Percentiles rank a stretch among this genome's conserved stretches.
Conservation (phyloP, 2,797 vertebrate species). For the Remorina albescens region DNA sequence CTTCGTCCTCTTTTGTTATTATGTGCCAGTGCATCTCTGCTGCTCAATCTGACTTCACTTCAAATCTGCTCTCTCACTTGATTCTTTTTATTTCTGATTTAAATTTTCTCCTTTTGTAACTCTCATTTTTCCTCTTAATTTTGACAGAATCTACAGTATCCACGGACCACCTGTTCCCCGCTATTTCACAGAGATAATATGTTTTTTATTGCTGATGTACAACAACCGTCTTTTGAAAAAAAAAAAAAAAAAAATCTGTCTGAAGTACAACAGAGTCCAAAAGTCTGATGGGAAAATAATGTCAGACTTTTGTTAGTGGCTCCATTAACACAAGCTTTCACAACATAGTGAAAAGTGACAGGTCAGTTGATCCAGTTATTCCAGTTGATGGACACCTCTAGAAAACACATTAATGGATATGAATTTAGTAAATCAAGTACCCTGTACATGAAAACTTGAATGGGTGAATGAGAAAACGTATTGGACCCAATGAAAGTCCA, state of each 20-base stretch:
- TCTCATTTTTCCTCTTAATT: constrained; percentile 42
- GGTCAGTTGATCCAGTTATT: not conserved
- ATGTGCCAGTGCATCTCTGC: constrained; percentile 16
- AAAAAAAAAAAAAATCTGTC: not conserved
- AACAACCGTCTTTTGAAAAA: not conserved
- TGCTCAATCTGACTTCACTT: constrained; percentile 36
- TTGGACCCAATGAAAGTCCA: not conserved
- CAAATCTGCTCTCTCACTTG: constrained; percentile 26
- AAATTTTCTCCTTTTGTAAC: constrained; percentile 52
- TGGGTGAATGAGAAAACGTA: not conserved
- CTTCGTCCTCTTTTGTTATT: constrained; percentile 49
- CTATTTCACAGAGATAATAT: constrained; percentile 14
- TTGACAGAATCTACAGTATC: constrained; percentile 30
- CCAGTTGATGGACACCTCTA: too few species aligned
- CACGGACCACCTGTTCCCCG: constrained; percentile 1
- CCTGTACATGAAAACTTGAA: not conserved
- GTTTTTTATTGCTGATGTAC: constrained; percentile 3
- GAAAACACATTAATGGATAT: too few species aligned
- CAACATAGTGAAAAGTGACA: not conserved
- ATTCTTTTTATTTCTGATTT: constrained; percentile 56
- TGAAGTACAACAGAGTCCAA: too few species aligned
- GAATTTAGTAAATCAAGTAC: too few species aligned
- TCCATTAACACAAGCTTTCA: not conserved
- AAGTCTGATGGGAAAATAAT: not conserved
- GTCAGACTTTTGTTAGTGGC: not conserved